phyloP scores from a whole-genome alignment of 2,888 invertebrate genomes.

The Nemurella pictetii region DNA sequence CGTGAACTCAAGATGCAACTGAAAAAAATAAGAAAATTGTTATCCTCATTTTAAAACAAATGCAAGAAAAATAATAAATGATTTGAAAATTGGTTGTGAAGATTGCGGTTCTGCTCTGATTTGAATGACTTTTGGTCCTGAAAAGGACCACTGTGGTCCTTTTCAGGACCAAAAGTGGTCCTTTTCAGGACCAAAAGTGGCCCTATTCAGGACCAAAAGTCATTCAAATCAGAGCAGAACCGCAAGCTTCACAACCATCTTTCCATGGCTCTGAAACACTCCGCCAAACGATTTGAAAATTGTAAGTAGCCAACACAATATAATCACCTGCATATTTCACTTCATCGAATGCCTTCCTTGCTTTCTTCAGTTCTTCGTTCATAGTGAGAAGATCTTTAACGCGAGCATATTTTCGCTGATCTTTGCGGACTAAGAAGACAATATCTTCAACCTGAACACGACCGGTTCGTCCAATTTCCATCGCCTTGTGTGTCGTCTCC shows the following conservation, averaged over 20 bases:
- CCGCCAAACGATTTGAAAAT: too few species aligned
- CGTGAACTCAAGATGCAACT: not conserved
- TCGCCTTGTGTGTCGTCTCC: conserved; percentile 84
- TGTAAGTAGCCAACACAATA: too few species aligned
- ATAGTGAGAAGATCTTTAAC: conserved; percentile 96
- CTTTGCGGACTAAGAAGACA: conserved; percentile 92
- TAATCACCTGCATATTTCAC: conserved; percentile 83
- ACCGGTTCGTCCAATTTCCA: conserved; percentile 97
- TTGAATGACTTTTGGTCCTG: too few species aligned
- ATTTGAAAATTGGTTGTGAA: too few species aligned
- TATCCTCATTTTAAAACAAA: not conserved
- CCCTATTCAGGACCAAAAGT: too few species aligned
- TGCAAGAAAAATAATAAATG: not conserved
- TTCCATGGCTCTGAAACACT: too few species aligned
- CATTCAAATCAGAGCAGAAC: too few species aligned
- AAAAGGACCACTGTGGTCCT: too few species aligned
- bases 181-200: too few species aligned
- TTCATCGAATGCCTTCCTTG: conserved; percentile 99
- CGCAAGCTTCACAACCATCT: too few species aligned
- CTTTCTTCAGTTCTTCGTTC: conserved; percentile 97
- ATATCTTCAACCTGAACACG: conserved; percentile 98
- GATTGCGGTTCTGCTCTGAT: too few species aligned
- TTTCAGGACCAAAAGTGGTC: too few species aligned
- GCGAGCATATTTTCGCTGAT: conserved; percentile 93
- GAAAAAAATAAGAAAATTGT: not conserved